Evolutionary conservation across 2,113 vertebrate species (phyloP).

Genomic region (Odocoileus hemionus): DNA sequence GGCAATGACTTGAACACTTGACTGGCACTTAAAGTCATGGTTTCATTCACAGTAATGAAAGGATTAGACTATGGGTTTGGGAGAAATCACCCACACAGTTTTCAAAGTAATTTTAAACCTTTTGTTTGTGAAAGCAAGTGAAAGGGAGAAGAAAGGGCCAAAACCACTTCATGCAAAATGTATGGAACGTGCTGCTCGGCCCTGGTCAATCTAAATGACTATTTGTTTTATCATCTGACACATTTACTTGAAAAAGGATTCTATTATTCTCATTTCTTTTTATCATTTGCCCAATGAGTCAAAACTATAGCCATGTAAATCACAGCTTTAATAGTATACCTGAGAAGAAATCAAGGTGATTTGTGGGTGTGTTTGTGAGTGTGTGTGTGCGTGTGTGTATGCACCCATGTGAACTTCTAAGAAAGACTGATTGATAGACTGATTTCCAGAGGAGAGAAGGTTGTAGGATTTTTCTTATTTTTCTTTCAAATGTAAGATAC

Average conservation of each 20-base stretch:
- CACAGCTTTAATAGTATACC: neutral
- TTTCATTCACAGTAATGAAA: neutral
- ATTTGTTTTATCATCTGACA: neutral
- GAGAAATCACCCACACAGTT: neutral
- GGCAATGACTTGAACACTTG: neutral
- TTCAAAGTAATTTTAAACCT: constrained; percentile 11
- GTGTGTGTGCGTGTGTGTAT: neutral
- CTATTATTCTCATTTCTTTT: neutral
- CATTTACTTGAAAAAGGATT: neutral
- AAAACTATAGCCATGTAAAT: neutral
- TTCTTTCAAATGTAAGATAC: neutral
- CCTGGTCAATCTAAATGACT: neutral
- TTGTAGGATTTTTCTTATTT: neutral
- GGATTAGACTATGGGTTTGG: neutral
- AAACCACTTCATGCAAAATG: neutral
- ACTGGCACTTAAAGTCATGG: neutral
- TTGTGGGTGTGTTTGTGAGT: neutral
- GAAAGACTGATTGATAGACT: neutral
- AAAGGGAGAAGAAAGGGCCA: neutral
- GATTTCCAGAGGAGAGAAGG: neutral
- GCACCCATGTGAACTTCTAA: neutral
- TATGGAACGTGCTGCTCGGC: neutral
- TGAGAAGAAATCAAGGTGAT: neutral
- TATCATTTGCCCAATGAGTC: neutral
- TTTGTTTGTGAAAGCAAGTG: neutral